phyloP scores from a whole-genome alignment of 2,113 vertebrate genomes.

The Siniperca chuatsi region DNA sequence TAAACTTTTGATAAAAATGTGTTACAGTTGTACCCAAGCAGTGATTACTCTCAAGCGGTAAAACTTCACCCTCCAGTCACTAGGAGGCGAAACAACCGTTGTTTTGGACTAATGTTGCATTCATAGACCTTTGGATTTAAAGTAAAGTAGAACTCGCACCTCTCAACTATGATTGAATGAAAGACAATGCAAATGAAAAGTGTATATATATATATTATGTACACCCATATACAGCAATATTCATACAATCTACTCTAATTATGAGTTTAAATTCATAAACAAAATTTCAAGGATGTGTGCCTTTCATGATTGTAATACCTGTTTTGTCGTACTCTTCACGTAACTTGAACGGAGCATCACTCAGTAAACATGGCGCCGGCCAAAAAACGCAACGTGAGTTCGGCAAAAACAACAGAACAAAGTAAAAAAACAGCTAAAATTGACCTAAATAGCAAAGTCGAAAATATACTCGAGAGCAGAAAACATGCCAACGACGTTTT shows the following conservation, averaged over 20 bases:
- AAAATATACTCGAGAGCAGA: slow-evolving; percentile 82
- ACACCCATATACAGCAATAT: rapidly evolving
- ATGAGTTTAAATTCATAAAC: not conserved
- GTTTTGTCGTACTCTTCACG: not conserved
- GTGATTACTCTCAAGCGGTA: too few species aligned
- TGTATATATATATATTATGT: too few species aligned
- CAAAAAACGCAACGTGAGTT: slow-evolving; percentile 80
- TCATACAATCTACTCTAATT: rapidly evolving
- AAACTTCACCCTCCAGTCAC: slow-evolving; percentile 27
- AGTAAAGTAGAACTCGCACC: not conserved
- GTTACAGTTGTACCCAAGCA: too few species aligned
- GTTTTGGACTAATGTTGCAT: not conserved
- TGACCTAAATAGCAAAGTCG: slow-evolving; percentile 61
- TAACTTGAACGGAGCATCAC: slow-evolving; percentile 4
- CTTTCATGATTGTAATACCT: rapidly evolving
- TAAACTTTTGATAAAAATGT: too few species aligned
- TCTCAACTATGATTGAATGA: not conserved
- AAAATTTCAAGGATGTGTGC: not conserved
- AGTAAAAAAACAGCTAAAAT: slow-evolving; percentile 65
- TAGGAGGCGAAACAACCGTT: slow-evolving; percentile 20
- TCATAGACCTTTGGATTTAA: not conserved
- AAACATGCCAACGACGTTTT: slow-evolving; percentile 89
- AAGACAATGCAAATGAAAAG: not conserved
- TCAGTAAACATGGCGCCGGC: slow-evolving; percentile 81
- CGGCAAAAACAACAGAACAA: slow-evolving; percentile 14